Base-by-base conservation (phyloP, 2,113 vertebrate genomes). In the Dissostichus mawsoni region DNA sequence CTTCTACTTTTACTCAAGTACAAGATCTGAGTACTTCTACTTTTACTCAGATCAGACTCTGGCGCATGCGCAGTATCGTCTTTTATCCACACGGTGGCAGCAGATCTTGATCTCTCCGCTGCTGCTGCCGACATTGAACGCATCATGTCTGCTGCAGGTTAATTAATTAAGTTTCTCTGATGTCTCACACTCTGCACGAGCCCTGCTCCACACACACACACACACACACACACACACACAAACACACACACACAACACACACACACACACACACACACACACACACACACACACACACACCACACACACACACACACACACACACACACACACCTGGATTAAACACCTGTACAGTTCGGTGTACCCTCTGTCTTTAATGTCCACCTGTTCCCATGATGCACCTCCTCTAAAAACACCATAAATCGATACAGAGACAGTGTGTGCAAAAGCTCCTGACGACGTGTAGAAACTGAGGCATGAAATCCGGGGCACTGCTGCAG, bases 401-500 rank as follows among this genome's bases (percentile, higher is more conserved):
- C 11, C 10, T 66, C 6, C 56, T 29, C 1, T 20, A 8, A 51
- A 36, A 66, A 67, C 41, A 13, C 18, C 20, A 48, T 52, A 36
- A 41, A 63, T 76, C 20, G 18, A 14, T 59, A 65, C 59, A 13
- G 25, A 29, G 47, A 79, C 6, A 62, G 51, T 64, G 5, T 69
- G 55, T 36, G 68, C 20, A 45, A 44, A n/a, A 13, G 45, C 44
- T 47, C 14, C 23, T 11, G 62, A 58, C 44, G 62, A 58, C 44
- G 76, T 62, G 20, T 8, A 23, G 20, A 51, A 78, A 62, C 41
- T 76, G 51, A 68, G 78, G 53, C 50, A 68, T 74, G 20, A 69
- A 84, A 92, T 92, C 80, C 87, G 90, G 90, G 89, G 76, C 91
- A 93, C 89, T 94, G n/a, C n/a, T n/a, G 92, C 92, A 96, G 96